Conservation (phyloP, 2,888 invertebrate genomes). For the Campaea margaritaria region DNA sequence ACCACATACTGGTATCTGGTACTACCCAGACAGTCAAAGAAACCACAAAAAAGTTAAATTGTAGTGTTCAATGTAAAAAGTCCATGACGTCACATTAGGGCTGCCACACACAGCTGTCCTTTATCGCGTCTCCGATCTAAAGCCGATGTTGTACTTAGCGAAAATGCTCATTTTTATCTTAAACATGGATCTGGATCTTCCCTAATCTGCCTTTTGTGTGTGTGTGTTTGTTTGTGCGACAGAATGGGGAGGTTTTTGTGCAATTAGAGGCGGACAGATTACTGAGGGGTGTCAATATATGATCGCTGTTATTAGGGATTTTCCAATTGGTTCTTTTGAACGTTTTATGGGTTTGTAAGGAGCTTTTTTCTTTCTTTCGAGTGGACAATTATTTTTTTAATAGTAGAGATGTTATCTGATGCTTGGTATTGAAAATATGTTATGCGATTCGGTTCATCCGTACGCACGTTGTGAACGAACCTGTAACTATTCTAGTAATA, state of each 20-base stretch:
- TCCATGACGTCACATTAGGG: slow-evolving; percentile 62
- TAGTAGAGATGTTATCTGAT: slow-evolving; percentile 1
- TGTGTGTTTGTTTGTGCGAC: slow-evolving; percentile 74
- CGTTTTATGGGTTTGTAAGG: slow-evolving; percentile 29
- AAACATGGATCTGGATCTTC: slow-evolving; percentile 80
- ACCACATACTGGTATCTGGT: not conserved
- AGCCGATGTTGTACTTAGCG: slow-evolving; percentile 77
- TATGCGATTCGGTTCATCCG: too few species aligned
- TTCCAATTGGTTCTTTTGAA: slow-evolving; percentile 58
- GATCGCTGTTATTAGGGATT: slow-evolving; percentile 53
- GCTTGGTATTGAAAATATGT: too few species aligned
- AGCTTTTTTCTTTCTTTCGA: slow-evolving; percentile 26
- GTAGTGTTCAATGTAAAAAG: slow-evolving; percentile 13
- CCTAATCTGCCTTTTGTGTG: slow-evolving; percentile 80
- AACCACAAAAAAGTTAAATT: slow-evolving; percentile 20
- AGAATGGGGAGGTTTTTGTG: slow-evolving; percentile 73
- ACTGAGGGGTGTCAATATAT: slow-evolving; percentile 65
- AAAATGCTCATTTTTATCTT: slow-evolving; percentile 82
- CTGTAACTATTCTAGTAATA: too few species aligned
- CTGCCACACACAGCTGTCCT: slow-evolving; percentile 72
- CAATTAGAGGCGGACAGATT: slow-evolving; percentile 76
- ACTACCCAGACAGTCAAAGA: slow-evolving; percentile 19
- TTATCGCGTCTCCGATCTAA: slow-evolving; percentile 79
- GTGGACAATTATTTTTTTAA: slow-evolving; percentile 25
- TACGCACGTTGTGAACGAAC: too few species aligned